A percentile compares a stretch with the other conserved stretches of the same genome.
Conservation (phyloP, 2,797 vertebrate species). For the Lophotriccus pileatus region DNA sequence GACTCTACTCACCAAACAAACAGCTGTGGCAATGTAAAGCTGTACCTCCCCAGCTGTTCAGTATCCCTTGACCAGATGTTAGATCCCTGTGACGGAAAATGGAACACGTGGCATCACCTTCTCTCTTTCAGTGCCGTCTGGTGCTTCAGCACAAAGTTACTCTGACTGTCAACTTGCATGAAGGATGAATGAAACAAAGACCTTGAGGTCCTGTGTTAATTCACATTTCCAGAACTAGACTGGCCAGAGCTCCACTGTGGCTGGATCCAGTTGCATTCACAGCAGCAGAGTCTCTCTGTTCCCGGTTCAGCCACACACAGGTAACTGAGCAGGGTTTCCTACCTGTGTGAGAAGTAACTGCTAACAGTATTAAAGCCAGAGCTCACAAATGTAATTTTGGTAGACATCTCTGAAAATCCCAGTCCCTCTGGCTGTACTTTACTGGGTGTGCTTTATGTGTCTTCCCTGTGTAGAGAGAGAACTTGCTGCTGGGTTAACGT, state of each 20-base stretch:
- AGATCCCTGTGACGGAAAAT: background rate
- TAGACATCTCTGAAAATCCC: background rate
- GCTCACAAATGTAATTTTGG: background rate
- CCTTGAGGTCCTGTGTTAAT: accelerated
- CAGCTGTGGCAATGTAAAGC: background rate
- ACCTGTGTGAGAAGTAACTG: background rate
- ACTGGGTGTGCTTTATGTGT: accelerated
- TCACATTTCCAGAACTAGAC: background rate
- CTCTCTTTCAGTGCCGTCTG: background rate
- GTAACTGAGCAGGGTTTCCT: background rate
- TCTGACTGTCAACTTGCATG: background rate
- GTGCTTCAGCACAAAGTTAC: background rate
- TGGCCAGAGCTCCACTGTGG: background rate
- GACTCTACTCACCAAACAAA: background rate
- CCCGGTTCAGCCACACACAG: background rate
- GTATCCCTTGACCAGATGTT: background rate
- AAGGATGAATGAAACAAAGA: background rate
- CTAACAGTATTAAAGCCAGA: background rate
- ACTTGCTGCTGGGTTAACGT: background rate
- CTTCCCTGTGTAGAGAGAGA: background rate
- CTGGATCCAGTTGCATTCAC: background rate
- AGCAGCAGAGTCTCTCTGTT: background rate
- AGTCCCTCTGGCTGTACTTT: background rate
- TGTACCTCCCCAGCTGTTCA: constrained; percentile 9
- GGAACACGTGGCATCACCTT: background rate